Base-by-base conservation (phyloP, 2,888 invertebrate genomes). In the Sarcophaga rosellei region DNA sequence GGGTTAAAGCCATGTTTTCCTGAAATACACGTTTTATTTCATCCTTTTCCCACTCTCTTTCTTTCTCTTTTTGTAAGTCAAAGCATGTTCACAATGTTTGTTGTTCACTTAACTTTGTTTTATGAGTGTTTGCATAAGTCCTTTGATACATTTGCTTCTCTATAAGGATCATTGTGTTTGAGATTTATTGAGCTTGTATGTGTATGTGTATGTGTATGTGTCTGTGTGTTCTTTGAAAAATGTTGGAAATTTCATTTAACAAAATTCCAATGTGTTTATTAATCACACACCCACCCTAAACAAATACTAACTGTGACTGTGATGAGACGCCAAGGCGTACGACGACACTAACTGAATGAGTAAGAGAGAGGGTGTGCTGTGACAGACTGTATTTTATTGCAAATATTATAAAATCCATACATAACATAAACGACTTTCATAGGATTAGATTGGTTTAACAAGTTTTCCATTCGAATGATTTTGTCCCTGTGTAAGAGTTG, bases 301-400 rank as follows among this genome's bases (percentile, higher is more conserved):
- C 72, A 68, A 86, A 79, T 75, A 85, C 17, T 69, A 25, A 5
- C 80, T 68, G 57, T 76, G 82, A 86, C 83, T 83, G 73, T 76
- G n/a, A n/a, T 76, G 72, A 63, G 75, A 59, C 66, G 59, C 59
- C 59, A 45, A n/a, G 65, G 23, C 12, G 12, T 63, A 47, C 25
- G 44, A 47, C 25, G 44, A 59, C 11, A 47, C 70, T 45, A 35
- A 25, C 47, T 23, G 47, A 44, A 23, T 6, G 12, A 70, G 63
- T 35, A 15, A 63, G 44, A n/a, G 65, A 21, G 44, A 21, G 20
- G 47, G 73, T 68, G 15, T 17, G 3, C 10, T 53, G 15, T 4
- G n/a, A 11, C 35, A 65, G 72, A 53, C 53, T 53, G 35, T 8
- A 35, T 35, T 62, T 80, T 35, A 75, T 63, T 70, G 59, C 10